Evolutionary conservation across 2,113 vertebrate species (phyloP).

Genomic region (Clinocottus analis): DNA sequence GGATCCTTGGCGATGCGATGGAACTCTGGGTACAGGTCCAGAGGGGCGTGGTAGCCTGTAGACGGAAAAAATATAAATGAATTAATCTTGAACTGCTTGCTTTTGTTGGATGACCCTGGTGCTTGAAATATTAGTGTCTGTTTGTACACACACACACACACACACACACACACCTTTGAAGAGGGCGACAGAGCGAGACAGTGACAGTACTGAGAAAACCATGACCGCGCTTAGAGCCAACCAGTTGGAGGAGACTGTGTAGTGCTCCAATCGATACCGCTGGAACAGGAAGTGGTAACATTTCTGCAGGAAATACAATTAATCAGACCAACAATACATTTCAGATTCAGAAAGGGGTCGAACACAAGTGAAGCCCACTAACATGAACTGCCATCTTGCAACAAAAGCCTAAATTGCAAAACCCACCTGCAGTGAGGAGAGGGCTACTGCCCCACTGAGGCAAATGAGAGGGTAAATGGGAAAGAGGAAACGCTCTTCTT

Average conservation of each 20-base stretch:
- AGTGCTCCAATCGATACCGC: conserved; percentile 95
- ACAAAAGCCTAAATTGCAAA: neutral
- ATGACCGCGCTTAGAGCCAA: conserved; percentile 89
- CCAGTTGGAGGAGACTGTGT: conserved; percentile 96
- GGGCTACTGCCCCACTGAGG: conserved; percentile 92
- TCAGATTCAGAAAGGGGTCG: neutral
- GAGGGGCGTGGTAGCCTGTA: conserved; percentile 94
- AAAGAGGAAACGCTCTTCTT: conserved; percentile 97
- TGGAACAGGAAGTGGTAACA: conserved; percentile 99
- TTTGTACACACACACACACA: conserved; percentile 54
- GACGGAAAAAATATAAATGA: neutral
- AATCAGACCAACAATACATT: neutral
- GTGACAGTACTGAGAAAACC: conserved; percentile 89
- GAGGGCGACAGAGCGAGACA: conserved; percentile 94
- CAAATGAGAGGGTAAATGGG: conserved; percentile 98
- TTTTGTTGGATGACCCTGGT: neutral
- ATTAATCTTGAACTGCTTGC: neutral
- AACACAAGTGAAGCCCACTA: neutral
- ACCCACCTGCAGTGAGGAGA: conserved; percentile 95
- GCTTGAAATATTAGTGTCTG: neutral
- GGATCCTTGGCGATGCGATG: conserved; percentile 94
- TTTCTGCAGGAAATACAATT: conserved; percentile 85
- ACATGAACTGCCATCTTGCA: neutral
- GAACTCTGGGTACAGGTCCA: conserved; percentile 97
- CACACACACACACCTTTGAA: conserved; percentile 87